These are phyloP conservation scores for Galemys pyrenaicus DNA, from an alignment of 2,113 vertebrate genomes.

Conservation along the genomic window DNA sequence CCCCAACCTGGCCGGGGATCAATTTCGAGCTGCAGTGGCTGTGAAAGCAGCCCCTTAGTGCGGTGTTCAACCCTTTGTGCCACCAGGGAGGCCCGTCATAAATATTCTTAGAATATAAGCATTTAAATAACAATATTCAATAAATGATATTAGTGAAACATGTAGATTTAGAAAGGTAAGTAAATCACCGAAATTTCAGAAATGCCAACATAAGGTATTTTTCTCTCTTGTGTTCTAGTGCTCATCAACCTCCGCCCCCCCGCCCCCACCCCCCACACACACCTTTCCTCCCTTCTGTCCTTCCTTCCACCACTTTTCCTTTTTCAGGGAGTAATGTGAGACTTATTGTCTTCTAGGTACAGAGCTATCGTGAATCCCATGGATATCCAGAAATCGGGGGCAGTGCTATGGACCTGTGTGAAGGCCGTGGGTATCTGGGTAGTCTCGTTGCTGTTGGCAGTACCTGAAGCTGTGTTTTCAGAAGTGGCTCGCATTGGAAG, in stretches of 20 bases:
- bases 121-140: constrained; percentile 25
- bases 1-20: no score
- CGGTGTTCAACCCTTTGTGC: no score
- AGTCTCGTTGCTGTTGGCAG: constrained; percentile 90
- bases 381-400: constrained; percentile 94
- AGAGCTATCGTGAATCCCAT: constrained; percentile 98
- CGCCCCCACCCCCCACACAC: no score
- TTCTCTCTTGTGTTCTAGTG: not conserved
- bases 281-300: not conserved
- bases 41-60: no score
- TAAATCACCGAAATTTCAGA: not conserved
- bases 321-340: not conserved
- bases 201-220: not conserved
- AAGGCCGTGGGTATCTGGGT: constrained; percentile 94
- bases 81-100: no score
- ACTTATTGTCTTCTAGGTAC: constrained; percentile 86
- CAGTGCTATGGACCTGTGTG: constrained; percentile 92
- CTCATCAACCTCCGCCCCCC: no score
- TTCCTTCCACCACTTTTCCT: not conserved
- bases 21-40: no score
- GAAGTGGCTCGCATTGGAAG: constrained; percentile 89
- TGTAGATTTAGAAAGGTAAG: not conserved
- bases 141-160: not conserved
- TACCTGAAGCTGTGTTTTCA: constrained; percentile 95
- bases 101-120: not conserved